phyloP scores from a whole-genome alignment of 2,113 vertebrate genomes.

The Crypturellus undulatus region DNA sequence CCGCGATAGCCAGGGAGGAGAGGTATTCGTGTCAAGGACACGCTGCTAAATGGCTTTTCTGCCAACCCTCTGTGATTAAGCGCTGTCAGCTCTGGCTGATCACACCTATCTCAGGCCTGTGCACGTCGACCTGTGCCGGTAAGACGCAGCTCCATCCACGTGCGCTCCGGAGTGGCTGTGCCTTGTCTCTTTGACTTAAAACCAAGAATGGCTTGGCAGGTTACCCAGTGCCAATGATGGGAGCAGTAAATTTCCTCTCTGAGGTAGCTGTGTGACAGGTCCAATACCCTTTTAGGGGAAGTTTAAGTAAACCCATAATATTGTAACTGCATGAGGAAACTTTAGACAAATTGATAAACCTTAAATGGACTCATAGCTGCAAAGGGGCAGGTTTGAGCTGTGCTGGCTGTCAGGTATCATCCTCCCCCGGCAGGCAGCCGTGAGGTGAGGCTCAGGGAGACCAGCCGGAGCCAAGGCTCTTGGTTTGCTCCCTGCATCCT shows the following conservation, averaged over 20 bases:
- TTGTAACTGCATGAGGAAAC: background rate
- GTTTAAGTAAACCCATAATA: background rate
- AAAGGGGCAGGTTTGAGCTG: background rate
- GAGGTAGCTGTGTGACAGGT: background rate
- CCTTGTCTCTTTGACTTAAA: background rate
- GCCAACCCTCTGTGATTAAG: background rate
- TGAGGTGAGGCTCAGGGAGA: background rate
- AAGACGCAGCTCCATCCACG: background rate
- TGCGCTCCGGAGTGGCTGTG: background rate
- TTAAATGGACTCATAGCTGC: background rate
- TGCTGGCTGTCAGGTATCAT: background rate
- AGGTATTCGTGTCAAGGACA: background rate
- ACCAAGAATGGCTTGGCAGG: background rate
- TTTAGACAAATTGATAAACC: background rate
- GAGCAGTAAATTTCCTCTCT: background rate
- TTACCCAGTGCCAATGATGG: background rate
- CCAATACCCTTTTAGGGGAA: background rate
- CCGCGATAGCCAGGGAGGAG: background rate
- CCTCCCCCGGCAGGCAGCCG: background rate
- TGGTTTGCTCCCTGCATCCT: background rate
- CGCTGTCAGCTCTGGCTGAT: background rate
- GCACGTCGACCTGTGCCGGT: background rate
- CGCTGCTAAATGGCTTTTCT: background rate
- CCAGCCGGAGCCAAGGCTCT: background rate
- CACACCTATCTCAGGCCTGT: background rate